Conservation (phyloP, 2,888 invertebrate genomes). For the Agrotis segetum region DNA sequence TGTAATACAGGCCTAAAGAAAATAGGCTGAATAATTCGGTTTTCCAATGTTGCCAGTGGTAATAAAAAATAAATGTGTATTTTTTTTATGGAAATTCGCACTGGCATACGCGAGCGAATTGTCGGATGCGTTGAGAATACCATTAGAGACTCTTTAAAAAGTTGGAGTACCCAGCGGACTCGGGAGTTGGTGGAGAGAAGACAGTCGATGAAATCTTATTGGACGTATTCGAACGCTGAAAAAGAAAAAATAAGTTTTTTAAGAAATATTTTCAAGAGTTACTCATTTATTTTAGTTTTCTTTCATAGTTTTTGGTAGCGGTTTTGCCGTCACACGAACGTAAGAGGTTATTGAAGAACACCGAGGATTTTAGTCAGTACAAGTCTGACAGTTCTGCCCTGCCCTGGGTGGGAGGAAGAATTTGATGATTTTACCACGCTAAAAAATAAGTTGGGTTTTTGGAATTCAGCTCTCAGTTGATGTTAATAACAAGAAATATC, state of each 20-base stretch:
- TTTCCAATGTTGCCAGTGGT: conserved; percentile 34
- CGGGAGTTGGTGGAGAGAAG: conserved; percentile 85
- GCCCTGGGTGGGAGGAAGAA: too few relatives aligned
- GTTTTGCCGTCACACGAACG: too few relatives aligned
- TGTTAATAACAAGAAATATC: conserved; percentile 33
- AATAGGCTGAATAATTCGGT: conserved; percentile 53
- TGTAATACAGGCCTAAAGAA: conserved; percentile 47
- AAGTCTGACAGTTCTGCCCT: too few relatives aligned
- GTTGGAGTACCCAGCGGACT: conserved; percentile 87
- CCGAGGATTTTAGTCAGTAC: too few relatives aligned
- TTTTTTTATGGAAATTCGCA: conserved; percentile 68
- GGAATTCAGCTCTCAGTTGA: neutral
- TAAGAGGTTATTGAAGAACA: too few relatives aligned
- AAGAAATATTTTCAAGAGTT: too few relatives aligned
- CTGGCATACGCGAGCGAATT: conserved; percentile 68
- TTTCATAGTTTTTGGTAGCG: too few relatives aligned
- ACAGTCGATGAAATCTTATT: conserved; percentile 88
- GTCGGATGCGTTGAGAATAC: conserved; percentile 73
- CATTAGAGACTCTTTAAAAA: conserved; percentile 89
- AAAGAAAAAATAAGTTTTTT: conserved; percentile 60
- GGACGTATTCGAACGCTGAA: conserved; percentile 84
- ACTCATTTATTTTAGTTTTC: too few relatives aligned
- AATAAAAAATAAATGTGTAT: conserved; percentile 38
- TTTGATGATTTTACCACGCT: too few relatives aligned
- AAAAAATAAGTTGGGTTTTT: neutral